Percentiles rank a stretch among this genome's conserved stretches.
Evolutionary conservation across 1,140 invertebrate genomes (phyloP).

Genomic region (Chelonus insularis): DNA sequence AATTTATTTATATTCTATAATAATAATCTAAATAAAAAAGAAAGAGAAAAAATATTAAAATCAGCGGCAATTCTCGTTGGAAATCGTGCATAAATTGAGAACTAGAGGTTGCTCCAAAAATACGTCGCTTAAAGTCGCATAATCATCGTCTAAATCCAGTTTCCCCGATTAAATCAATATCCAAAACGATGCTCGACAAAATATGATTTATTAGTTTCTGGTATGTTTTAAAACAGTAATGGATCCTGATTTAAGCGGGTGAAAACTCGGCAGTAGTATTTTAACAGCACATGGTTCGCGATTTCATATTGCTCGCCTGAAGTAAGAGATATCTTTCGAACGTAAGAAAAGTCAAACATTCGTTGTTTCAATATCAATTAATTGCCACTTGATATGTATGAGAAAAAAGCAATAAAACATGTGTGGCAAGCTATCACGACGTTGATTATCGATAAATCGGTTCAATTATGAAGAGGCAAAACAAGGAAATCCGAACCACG

Average conservation of each 20-base stretch:
- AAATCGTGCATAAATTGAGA: conserved; percentile 11
- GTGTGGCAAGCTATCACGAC: not conserved
- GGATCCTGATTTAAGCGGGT: conserved; percentile 8
- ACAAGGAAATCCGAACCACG: conserved; percentile 7
- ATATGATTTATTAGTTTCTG: conserved; percentile 10
- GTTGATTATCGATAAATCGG: not conserved
- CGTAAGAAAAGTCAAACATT: conserved; percentile 15
- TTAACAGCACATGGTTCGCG: conserved; percentile 17
- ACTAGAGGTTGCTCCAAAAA: conserved; percentile 22
- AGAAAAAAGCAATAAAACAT: conserved; percentile 3
- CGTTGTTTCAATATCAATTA: not conserved
- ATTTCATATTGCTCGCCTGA: not conserved
- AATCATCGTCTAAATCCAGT: conserved; percentile 15
- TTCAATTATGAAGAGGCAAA: not conserved
- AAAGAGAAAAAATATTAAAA: not conserved
- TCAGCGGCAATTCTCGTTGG: not conserved
- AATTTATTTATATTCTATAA: not conserved
- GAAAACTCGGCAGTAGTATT: conserved; percentile 21
- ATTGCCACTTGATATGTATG: conserved; percentile 14
- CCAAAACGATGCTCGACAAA: not conserved
- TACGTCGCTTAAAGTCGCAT: conserved; percentile 9
- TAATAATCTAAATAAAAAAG: not conserved
- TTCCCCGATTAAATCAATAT: conserved; percentile 12
- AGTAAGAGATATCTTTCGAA: not conserved
- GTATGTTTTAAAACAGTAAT: not conserved